A percentile compares a stretch with the other conserved stretches of the same genome.
Evolutionary conservation across 2,888 invertebrate species (phyloP).

Genomic region (Leptopilina drosophilae): DNA sequence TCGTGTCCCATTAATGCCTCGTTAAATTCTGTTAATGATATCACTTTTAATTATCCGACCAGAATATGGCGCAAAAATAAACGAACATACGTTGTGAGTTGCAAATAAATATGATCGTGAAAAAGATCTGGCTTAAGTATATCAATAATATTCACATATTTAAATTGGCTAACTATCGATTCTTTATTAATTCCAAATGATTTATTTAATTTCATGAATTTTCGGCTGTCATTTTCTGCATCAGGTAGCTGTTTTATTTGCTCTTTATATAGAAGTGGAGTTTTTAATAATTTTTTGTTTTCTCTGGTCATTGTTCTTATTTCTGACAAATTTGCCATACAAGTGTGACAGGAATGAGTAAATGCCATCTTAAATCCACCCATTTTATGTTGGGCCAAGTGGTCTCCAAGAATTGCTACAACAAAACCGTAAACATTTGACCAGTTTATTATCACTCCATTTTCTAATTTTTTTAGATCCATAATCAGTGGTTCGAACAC

Average conservation of each 20-base stretch:
- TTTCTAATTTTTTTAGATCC: too few relatives aligned
- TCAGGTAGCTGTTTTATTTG: background rate
- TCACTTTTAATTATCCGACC: slow-evolving; percentile 7
- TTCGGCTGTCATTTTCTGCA: background rate
- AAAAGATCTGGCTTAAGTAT: slow-evolving; percentile 23
- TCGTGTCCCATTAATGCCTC: slow-evolving; percentile 20
- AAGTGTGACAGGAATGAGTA: slow-evolving; percentile 24
- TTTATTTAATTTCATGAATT: slow-evolving; percentile 12
- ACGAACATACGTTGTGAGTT: background rate
- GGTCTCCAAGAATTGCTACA: background rate
- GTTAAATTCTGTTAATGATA: slow-evolving; percentile 18
- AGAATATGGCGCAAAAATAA: slow-evolving; percentile 20
- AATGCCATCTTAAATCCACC: background rate
- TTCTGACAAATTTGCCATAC: slow-evolving; percentile 5
- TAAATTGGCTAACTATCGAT: slow-evolving; percentile 10
- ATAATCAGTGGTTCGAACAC: too few relatives aligned
- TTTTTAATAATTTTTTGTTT: slow-evolving; percentile 34
- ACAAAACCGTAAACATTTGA: too few relatives aligned
- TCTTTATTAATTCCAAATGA: slow-evolving; percentile 22
- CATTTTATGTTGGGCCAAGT: background rate
- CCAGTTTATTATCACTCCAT: too few relatives aligned
- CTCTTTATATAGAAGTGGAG: slow-evolving; percentile 4
- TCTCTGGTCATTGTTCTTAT: background rate
- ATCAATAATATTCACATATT: slow-evolving; percentile 16
- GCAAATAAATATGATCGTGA: slow-evolving; percentile 16